Evolutionary conservation across 2,888 invertebrate species (phyloP), one percentile per base, ranked within the genome.

Genomic region (Aelia acuminata): DNA sequence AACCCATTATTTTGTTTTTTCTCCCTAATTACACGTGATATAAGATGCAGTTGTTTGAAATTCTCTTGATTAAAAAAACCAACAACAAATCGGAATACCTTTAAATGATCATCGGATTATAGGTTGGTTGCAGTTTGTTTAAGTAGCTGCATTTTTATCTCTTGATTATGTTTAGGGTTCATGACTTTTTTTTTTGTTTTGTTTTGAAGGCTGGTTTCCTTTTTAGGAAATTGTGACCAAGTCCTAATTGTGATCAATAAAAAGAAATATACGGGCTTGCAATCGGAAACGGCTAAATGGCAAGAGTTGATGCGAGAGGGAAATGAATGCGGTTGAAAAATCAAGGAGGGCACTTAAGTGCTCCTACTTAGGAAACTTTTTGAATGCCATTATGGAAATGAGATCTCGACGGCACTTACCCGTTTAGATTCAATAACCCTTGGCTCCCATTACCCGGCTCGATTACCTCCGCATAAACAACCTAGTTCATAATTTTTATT

Each of bases 301-400:
- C 3, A 7, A 22, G 13, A 3, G 26, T 57, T 57, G 26, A 57
- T 26, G 26, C 57, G 63, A 80, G 80, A 80, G 80, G 43, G 80
- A 43, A 47, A 80, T 39, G 80, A 80, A 80, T 43, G 80, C 80
- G 43, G 80, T 43, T 43, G 80, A 80, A 80, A 80, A 80, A 80
- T 80, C 43, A 80, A 80, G 80, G 22, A 57, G 57, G n/a, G n/a
- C 80, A 80, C 80, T 80, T 80, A 80, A 80, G 43, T 80, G 22
- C 80, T n/a, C 43, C 80, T 80, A 22, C 80, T 43, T 80, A 80
- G 43, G 80, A 80, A 80, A 80, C 80, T 80, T 80, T 80, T 80
- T 80, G 80, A 80, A 80, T 80, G 80, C 43, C n/a, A 80, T 80
- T 80, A 80, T 80, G 80, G 80, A 80, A 43, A 80, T 80, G 80